Conservation (phyloP, 30 jellyfish, hydroid and myxozoan species). For the Rhopilema esculentum region DNA sequence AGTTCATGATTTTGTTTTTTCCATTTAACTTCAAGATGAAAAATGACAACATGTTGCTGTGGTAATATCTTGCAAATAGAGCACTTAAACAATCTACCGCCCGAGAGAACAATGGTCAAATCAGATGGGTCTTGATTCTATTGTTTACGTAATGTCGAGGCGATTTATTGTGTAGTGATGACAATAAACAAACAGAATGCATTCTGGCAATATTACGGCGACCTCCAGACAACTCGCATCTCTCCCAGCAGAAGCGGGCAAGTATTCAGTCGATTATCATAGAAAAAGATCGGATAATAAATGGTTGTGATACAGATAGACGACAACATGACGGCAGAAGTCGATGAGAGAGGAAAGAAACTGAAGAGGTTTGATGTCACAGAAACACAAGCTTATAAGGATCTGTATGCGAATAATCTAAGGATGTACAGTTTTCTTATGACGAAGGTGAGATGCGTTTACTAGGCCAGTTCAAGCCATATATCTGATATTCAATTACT, state of each 20-base stretch:
- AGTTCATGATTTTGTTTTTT: neutral
- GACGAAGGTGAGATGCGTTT: constrained; percentile 67
- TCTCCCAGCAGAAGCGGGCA: neutral
- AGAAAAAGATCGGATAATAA: neutral
- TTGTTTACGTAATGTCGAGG: constrained; percentile 13
- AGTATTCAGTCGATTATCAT: neutral
- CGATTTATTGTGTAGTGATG: constrained; percentile 32
- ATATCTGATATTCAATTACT: neutral
- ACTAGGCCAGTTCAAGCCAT: too few species aligned
- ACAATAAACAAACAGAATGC: constrained; percentile 23
- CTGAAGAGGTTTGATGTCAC: constrained; percentile 80
- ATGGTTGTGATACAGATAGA: constrained; percentile 3
- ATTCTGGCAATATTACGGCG: neutral
- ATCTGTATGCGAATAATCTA: constrained; percentile 84
- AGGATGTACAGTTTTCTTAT: constrained; percentile 84
- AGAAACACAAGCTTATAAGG: constrained; percentile 76
- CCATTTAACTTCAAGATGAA: neutral
- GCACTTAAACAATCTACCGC: neutral
- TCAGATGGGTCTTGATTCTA: neutral
- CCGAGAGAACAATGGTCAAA: constrained; percentile 8
- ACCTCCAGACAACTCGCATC: neutral
- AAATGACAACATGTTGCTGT: neutral
- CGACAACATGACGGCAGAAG: neutral
- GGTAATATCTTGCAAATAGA: neutral
- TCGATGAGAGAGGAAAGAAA: neutral